Percentiles rank a stretch among this genome's conserved stretches.
phyloP scores from a whole-genome alignment of 2,113 vertebrate species.

The Taxidea taxus region DNA sequence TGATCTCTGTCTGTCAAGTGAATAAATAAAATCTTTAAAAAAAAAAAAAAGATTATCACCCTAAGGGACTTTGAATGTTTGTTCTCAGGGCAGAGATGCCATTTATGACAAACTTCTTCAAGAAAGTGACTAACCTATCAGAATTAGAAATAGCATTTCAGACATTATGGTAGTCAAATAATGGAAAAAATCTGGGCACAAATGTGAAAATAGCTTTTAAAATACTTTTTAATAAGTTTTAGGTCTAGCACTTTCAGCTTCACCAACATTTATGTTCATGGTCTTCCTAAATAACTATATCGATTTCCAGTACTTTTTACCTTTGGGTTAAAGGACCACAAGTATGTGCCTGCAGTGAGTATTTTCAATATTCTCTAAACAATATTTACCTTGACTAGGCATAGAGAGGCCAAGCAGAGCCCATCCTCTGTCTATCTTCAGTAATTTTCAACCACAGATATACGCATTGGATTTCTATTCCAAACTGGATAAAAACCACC shows the following conservation, averaged over 20 bases:
- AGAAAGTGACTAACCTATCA: background rate
- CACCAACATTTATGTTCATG: background rate
- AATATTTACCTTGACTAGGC: background rate
- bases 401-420: background rate
- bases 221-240: background rate
- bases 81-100: background rate
- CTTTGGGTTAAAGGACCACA: background rate
- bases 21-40: too few species aligned
- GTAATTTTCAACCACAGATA: background rate
- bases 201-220: background rate
- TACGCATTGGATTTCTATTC: background rate
- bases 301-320: background rate
- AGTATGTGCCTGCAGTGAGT: background rate
- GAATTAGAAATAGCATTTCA: background rate
- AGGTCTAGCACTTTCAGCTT: background rate
- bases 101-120: background rate
- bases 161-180: background rate
- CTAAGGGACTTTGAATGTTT: background rate
- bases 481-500: background rate
- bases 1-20: too few species aligned
- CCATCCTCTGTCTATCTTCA: background rate
- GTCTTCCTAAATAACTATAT: background rate
- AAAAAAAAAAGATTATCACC: background rate
- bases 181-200: background rate
- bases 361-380: background rate